Evolutionary conservation across 2,888 invertebrate species (phyloP).

Genomic region (Hemicrepidius hirtus): DNA sequence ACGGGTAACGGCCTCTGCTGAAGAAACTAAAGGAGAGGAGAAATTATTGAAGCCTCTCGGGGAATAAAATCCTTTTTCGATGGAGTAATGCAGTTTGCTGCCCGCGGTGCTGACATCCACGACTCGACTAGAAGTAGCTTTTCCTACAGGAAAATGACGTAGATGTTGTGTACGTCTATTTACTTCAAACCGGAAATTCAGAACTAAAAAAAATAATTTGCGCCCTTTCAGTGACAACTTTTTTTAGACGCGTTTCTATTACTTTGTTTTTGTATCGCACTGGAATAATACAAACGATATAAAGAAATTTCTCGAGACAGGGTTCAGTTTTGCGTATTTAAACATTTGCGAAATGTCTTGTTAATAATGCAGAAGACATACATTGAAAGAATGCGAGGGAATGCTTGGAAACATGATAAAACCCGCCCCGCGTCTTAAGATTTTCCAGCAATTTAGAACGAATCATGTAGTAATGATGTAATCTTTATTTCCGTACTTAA

Average conservation of each 20-base stretch:
- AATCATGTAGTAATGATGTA: too few species aligned
- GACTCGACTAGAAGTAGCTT: conserved; percentile 41
- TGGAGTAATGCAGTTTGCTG: conserved; percentile 60
- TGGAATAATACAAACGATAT: too few species aligned
- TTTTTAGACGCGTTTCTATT: too few species aligned
- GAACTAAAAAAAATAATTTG: too few species aligned
- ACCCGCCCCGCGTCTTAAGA: too few species aligned
- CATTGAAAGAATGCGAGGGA: conserved; percentile 14
- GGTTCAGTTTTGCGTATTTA: conserved; percentile 20
- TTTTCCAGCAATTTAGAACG: too few species aligned
- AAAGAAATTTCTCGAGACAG: conserved; percentile 12
- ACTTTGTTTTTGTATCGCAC: too few species aligned
- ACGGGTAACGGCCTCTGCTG: conserved; percentile 55
- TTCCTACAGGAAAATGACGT: conserved; percentile 30
- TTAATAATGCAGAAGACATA: conserved; percentile 24
- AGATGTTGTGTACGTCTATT: conserved; percentile 1
- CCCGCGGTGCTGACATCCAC: conserved; percentile 54
- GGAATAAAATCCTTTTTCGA: conserved; percentile 63
- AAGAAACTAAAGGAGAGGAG: conserved; percentile 61
- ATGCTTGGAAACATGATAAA: background rate
- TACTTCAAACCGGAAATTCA: too few species aligned
- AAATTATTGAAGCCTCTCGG: conserved; percentile 61
- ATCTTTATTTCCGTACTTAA: too few species aligned
- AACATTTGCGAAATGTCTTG: conserved; percentile 34
- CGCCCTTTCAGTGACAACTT: too few species aligned